Evolutionary conservation across 2,888 invertebrate genomes (phyloP).

Genomic region (Melieria picta): DNA sequence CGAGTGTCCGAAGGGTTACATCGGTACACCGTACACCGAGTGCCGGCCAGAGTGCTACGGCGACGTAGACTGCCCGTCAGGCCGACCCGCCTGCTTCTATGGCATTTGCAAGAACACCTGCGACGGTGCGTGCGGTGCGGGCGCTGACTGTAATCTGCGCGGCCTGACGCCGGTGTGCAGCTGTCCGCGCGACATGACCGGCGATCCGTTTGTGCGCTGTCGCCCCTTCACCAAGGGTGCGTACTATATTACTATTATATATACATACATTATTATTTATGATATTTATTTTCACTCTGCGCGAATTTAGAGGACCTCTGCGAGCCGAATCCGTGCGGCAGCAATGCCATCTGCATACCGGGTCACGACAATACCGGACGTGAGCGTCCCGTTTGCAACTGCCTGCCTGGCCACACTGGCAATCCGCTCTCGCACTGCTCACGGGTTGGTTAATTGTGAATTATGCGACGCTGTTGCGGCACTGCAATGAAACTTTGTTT

Average conservation of each 20-base stretch:
- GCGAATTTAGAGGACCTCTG: constrained; percentile 77
- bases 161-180: constrained; percentile 86
- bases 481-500: constrained; percentile 23
- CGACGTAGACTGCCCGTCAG: constrained; percentile 81
- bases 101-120: constrained; percentile 87
- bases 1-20: constrained; percentile 84
- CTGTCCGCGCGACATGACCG: constrained; percentile 87
- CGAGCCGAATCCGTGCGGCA: constrained; percentile 87
- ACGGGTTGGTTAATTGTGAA: constrained; percentile 64
- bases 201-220: constrained; percentile 84
- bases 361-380: constrained; percentile 84
- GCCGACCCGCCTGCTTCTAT: constrained; percentile 82
- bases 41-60: constrained; percentile 84
- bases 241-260: constrained; percentile 49
- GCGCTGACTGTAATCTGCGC: constrained; percentile 79
- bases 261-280: neutral
- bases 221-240: constrained; percentile 82
- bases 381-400: constrained; percentile 88
- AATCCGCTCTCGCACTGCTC: constrained; percentile 79
- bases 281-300: constrained; percentile 10
- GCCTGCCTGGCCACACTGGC: constrained; percentile 80
- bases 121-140: constrained; percentile 80
- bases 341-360: constrained; percentile 74
- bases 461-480: neutral
- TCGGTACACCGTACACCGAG: constrained; percentile 79